These are phyloP conservation scores for Drepana arcuata DNA, from an alignment of 1,140 invertebrate genomes.

Conservation along the genomic window DNA sequence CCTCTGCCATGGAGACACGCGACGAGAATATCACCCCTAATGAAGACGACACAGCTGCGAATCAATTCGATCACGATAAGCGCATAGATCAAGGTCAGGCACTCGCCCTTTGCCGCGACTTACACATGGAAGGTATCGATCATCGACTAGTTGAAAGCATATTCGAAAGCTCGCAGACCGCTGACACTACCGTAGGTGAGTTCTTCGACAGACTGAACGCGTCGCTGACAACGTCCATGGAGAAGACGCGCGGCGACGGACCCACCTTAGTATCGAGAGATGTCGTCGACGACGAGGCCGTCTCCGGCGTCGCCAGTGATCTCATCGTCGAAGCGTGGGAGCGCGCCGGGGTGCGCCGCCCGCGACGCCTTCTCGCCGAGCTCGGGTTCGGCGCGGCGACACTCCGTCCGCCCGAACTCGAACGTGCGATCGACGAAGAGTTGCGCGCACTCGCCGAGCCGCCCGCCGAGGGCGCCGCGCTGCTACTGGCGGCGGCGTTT, in stretches of 20 bases:
- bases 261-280: too few relatives aligned
- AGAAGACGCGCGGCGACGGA: constrained; percentile 16
- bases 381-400: constrained; percentile 78
- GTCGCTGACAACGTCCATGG: constrained; percentile 35
- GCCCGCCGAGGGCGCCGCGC: constrained; percentile 24
- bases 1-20: constrained; percentile 45
- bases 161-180: constrained; percentile 24
- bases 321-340: constrained; percentile 82
- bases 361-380: constrained; percentile 76
- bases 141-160: constrained; percentile 36
- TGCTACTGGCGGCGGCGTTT: constrained; percentile 41
- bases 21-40: constrained; percentile 3
- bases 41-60: constrained; percentile 1
- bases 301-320: constrained; percentile 55
- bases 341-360: constrained; percentile 76
- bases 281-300: constrained; percentile 12
- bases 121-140: constrained; percentile 48
- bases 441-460: constrained; percentile 72
- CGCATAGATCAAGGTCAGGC: constrained; percentile 42
- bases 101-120: constrained; percentile 34
- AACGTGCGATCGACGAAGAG: constrained; percentile 83
- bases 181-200: constrained; percentile 47
- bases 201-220: constrained; percentile 51
- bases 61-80: constrained; percentile 35
- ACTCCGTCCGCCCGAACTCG: constrained; percentile 79